phyloP scores from a whole-genome alignment of 2,797 vertebrate species.

The Argyrosomus regius region DNA sequence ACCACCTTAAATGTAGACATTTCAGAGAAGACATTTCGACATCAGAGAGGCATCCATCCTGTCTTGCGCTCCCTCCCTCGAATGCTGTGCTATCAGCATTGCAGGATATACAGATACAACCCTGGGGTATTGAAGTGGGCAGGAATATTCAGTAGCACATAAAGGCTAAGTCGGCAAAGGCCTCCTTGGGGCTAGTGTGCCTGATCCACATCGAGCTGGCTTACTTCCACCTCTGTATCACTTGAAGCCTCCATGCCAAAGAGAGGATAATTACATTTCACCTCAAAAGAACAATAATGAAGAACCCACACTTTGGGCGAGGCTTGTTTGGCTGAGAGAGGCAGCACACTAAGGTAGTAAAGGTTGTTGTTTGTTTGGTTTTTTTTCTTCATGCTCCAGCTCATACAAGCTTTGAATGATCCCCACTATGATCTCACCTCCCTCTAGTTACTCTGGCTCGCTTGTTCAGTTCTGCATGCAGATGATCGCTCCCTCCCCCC shows the following conservation, averaged over 20 bases:
- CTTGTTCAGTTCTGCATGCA: conserved; percentile 69
- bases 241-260: conserved; percentile 54
- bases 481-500: conserved; percentile 45
- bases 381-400: conserved; percentile 28
- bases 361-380: background rate
- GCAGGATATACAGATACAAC: conserved; percentile 72
- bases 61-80: conserved; percentile 34
- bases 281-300: conserved; percentile 58
- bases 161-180: conserved; percentile 60
- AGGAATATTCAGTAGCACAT: conserved; percentile 70
- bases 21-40: conserved; percentile 63
- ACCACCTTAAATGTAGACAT: conserved; percentile 69
- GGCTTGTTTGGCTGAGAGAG: background rate
- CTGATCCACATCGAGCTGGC: conserved; percentile 69
- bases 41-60: conserved; percentile 61
- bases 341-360: background rate
- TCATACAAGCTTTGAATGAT: conserved; percentile 45
- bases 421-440: conserved; percentile 44
- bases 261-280: conserved; percentile 73
- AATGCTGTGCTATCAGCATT: conserved; percentile 52
- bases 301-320: conserved; percentile 40
- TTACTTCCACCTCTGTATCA: conserved; percentile 69
- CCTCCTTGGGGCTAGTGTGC: conserved; percentile 62
- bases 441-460: conserved; percentile 37
- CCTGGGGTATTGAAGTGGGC: conserved; percentile 65